These are phyloP conservation scores for Streptopelia turtur DNA, from an alignment of 2,797 vertebrate species.

Conservation along the genomic window DNA sequence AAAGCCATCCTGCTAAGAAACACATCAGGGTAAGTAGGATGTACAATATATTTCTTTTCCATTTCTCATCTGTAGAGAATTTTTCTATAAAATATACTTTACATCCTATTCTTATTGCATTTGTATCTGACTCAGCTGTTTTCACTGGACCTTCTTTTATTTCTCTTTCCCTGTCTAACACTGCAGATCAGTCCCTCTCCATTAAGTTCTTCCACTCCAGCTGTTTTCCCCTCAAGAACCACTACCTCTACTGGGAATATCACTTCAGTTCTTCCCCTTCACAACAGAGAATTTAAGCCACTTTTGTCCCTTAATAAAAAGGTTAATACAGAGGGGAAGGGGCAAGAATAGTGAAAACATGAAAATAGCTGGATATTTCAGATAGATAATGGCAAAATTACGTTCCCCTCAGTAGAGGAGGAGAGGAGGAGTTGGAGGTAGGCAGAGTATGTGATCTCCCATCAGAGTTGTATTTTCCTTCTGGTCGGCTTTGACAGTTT, in stretches of 20 bases:
- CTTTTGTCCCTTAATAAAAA: neutral
- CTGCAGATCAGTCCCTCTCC: neutral
- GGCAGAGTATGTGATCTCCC: neutral
- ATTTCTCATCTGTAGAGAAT: neutral
- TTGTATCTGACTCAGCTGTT: neutral
- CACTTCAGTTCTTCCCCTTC: neutral
- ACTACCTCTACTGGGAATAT: neutral
- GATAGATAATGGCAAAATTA: neutral
- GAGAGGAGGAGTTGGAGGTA: neutral
- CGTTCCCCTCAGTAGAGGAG: neutral
- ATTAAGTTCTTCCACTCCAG: neutral
- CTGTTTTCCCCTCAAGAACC: neutral
- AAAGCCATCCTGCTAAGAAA: neutral
- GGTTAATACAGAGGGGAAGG: neutral
- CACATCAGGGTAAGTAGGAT: neutral
- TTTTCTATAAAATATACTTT: neutral
- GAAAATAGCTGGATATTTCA: neutral
- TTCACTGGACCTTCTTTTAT: neutral
- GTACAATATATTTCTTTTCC: neutral
- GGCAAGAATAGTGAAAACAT: neutral
- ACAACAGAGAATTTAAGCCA: neutral
- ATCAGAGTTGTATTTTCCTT: neutral
- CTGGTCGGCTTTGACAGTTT: neutral
- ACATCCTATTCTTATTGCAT: neutral
- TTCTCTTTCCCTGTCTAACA: neutral